Conservation (phyloP, 2,113 vertebrate species). For the Oostethus manadensis region DNA sequence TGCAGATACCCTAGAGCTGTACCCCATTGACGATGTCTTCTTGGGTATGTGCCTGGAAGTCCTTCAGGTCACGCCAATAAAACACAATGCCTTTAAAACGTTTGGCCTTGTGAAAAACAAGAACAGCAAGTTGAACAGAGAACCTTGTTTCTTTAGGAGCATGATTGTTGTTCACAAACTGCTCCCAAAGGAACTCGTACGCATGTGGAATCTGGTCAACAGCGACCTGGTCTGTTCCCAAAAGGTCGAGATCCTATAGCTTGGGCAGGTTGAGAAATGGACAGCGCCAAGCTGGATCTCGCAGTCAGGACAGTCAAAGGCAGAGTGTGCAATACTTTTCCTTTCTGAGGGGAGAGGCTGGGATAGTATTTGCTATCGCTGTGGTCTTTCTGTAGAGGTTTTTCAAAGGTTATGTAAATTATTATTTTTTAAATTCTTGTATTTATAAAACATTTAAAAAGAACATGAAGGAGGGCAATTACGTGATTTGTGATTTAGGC, state of each 20-base stretch:
- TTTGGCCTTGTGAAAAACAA: slow-evolving; percentile 91
- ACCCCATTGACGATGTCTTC: slow-evolving; percentile 93
- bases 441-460: slow-evolving; percentile 30
- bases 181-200: slow-evolving; percentile 79
- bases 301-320: not conserved
- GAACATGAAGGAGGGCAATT: not conserved
- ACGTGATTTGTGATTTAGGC: not conserved
- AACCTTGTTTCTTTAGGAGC: slow-evolving; percentile 88
- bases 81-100: slow-evolving; percentile 90
- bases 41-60: slow-evolving; percentile 93
- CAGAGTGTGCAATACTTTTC: slow-evolving; percentile 23
- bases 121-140: slow-evolving; percentile 87
- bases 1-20: slow-evolving; percentile 82
- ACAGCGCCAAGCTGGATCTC: slow-evolving; percentile 14
- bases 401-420: slow-evolving; percentile 32
- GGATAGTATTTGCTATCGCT: slow-evolving; percentile 19
- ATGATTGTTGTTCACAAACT: slow-evolving; percentile 98
- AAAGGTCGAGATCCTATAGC: slow-evolving; percentile 80
- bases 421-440: slow-evolving; percentile 23
- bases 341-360: slow-evolving; percentile 43
- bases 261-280: not conserved
- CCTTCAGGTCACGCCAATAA: slow-evolving; percentile 77
- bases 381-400: slow-evolving; percentile 14
- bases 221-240: slow-evolving; percentile 83
- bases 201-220: slow-evolving; percentile 91